These are phyloP conservation scores for Drosophila ustulata DNA, from an alignment of 2,888 invertebrate genomes.

Conservation along the genomic window DNA sequence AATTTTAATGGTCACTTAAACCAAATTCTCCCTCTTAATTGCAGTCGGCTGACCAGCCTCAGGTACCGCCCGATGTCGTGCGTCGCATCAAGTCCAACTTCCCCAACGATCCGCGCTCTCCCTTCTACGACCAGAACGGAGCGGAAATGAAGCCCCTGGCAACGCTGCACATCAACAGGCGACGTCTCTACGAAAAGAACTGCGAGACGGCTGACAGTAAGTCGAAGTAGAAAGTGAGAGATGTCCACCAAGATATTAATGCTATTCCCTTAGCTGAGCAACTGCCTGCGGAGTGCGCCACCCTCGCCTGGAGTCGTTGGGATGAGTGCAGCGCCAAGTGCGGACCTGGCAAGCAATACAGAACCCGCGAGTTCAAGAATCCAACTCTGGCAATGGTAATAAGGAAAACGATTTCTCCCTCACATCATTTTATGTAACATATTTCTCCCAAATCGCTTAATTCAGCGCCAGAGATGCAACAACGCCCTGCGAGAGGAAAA, in stretches of 20 bases:
- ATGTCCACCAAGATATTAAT: not conserved
- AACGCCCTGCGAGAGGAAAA: conserved; percentile 79
- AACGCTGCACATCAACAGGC: conserved; percentile 91
- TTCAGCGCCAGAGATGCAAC: conserved; percentile 77
- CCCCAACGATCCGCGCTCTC: conserved; percentile 94
- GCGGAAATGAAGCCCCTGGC: conserved; percentile 95
- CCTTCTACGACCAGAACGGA: conserved; percentile 93
- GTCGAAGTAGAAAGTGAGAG: conserved; percentile 25
- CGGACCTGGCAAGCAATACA: conserved; percentile 85
- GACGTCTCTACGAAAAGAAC: conserved; percentile 92
- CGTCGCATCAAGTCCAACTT: conserved; percentile 93
- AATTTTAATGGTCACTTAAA: not conserved
- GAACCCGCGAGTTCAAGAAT: conserved; percentile 83
- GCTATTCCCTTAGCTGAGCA: conserved; percentile 79
- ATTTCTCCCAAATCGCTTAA: not conserved
- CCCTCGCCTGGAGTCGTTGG: conserved; percentile 86
- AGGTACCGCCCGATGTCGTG: conserved; percentile 94
- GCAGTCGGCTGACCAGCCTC: conserved; percentile 92
- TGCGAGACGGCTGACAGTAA: conserved; percentile 87
- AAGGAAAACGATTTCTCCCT: not conserved
- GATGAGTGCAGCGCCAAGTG: conserved; percentile 86
- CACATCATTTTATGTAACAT: no score
- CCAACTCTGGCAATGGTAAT: conserved; percentile 71
- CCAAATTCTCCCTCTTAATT: not conserved
- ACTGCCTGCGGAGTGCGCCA: conserved; percentile 83